Evolutionary conservation across 2,113 vertebrate genomes (phyloP).

Genomic region (Heterotis niloticus): DNA sequence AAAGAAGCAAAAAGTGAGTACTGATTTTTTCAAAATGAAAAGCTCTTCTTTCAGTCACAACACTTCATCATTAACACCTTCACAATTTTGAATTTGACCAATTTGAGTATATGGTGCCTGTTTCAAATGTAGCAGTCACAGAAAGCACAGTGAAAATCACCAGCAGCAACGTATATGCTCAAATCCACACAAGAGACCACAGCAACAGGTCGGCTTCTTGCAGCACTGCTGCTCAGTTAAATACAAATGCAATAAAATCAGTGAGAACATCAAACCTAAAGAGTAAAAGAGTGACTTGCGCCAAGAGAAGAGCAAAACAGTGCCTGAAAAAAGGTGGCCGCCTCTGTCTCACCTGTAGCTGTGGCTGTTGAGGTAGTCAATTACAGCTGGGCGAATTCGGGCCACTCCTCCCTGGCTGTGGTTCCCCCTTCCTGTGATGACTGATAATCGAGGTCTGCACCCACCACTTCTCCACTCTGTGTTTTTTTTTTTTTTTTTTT

Average conservation of each 20-base stretch:
- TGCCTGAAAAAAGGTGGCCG: not conserved
- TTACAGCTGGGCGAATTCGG: constrained; percentile 90
- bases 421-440: constrained; percentile 97
- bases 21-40: not conserved
- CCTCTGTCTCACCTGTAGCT: constrained; percentile 73
- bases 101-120: not conserved
- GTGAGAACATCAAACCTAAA: not conserved
- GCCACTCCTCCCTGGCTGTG: constrained; percentile 94
- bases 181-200: not conserved
- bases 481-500: no score
- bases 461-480: constrained; percentile 74
- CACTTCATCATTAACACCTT: not conserved
- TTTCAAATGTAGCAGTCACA: not conserved
- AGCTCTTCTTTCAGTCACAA: not conserved
- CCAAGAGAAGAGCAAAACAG: no score
- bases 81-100: not conserved
- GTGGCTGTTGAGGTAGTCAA: constrained; percentile 88
- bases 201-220: not conserved
- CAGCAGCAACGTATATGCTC: not conserved
- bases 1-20: not conserved
- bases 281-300: not conserved
- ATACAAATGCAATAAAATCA: not conserved
- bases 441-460: constrained; percentile 80
- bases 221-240: not conserved
- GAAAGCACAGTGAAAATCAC: not conserved